Conservation (phyloP, 2,113 vertebrate species). For the Panurus biarmicus region DNA sequence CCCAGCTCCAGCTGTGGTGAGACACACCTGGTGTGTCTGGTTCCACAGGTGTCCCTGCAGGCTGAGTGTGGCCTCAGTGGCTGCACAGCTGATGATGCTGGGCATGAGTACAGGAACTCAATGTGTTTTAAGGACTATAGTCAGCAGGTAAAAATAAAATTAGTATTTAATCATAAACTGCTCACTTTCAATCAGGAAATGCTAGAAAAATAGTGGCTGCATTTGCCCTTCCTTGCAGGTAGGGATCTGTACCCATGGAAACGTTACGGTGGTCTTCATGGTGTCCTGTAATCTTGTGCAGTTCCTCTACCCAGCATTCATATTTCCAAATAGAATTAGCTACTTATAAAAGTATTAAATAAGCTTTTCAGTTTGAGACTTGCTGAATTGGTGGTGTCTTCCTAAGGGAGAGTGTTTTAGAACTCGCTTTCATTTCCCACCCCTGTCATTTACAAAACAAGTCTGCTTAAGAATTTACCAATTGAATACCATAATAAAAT, state of each 20-base stretch:
- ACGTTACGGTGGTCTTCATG: neutral
- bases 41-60: neutral
- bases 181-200: neutral
- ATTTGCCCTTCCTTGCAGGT: neutral
- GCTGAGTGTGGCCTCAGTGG: neutral
- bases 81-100: neutral
- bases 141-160: too few relatives aligned
- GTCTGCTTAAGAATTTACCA: neutral
- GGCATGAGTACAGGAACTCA: neutral
- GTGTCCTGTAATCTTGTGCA: neutral
- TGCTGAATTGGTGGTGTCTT: neutral
- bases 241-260: neutral
- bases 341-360: neutral
- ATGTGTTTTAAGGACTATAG: neutral
- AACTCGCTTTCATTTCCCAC: neutral
- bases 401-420: neutral
- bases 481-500: neutral
- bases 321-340: neutral
- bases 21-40: neutral
- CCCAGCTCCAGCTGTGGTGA: neutral
- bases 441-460: neutral
- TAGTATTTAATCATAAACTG: neutral
- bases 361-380: neutral
- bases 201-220: neutral
- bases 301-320: neutral